Evolutionary conservation across 2,113 vertebrate species (phyloP), one percentile per base, ranked within the genome.

Genomic region (Symphodus melops): DNA sequence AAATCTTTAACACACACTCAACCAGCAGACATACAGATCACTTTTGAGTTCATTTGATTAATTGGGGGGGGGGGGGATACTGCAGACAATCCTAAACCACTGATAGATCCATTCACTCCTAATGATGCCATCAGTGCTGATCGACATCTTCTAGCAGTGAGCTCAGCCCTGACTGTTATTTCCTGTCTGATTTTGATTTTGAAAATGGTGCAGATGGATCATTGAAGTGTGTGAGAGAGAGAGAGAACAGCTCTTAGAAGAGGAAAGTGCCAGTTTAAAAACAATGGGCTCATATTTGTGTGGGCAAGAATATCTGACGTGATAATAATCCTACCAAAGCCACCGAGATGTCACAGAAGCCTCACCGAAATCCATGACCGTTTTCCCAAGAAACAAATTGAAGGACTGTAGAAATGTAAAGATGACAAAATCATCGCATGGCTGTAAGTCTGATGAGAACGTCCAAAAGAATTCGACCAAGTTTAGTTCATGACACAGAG

Each of bases 141-240:
- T 21, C 7, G 36, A 1, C 51, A 44, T 48, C 16, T 41, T 2
- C 3, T 19, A 7, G 14, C 17, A 6, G 4, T 16, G 36, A 68
- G 33, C 56, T 60, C 41, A 64, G 44, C 46, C 14, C 52, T 4
- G 39, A 65, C 56, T 41, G 13, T 46, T 44, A 42, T 9, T 33
- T 48, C 19, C 23, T 44, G 25, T 55, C 56, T 28, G 19, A 68
- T 25, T 64, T 3, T 65, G 17, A 44, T 10, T 56, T 33, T 23
- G 44, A 55, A 68, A 52, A 13, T 42, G 20, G 54, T 25, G 57
- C 77, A 79, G 75, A 81, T 70, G 68, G 71, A 28, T 77, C 20
- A 54, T 39, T 23, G 67, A 65, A 71, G 21, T 77, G 64, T 68
- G 57, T 41, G 25, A 2, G 25, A 25, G 42, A 73, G 25, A 2